Evolutionary conservation across 2,888 invertebrate genomes (phyloP), one percentile per base, ranked within the genome.

Genomic region (Leptura quadrifasciata): DNA sequence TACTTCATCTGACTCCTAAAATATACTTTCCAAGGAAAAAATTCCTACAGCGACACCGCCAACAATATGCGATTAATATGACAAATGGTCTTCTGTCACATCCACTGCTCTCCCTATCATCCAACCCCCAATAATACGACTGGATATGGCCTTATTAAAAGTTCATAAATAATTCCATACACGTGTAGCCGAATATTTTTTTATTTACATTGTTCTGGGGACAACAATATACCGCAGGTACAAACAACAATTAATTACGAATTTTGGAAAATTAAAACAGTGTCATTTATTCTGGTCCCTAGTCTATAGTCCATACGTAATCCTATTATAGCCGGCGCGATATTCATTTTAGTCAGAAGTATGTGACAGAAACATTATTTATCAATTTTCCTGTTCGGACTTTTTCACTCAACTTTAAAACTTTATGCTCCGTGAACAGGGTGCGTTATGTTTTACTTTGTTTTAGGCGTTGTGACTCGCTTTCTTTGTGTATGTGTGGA

Each of bases 301-400:
- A 27, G 52, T 60, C 60, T 47, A 61, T 71, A 71, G 71, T 35
- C 61, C 61, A 31, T 31, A 61, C 71, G 61, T 52, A 71, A 61
- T 61, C 61, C 71, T 47, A 61, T 71, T 71, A 27, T 61, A 61
- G 4, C 27, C 61, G 9, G 52, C 21, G 3, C 27, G 61, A 60
- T 47, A 71, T 71, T 71, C 71, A 71, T 71, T 71, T 71, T 61
- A 71, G 61, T 61, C 71, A 52, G 61, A 61, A 69, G 47, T 61
- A 69, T 71, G 47, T 71, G 71, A 71, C 71, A 71, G 52, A 71
- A 61, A 71, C 71, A 71, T 71, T 61, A 71, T 71, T 71, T 61
- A 71, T 71, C 60, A 61, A 71, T 71, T 71, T 61, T 71, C 71
- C 15, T 58, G 58, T 71, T 71, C 61, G 52, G 17, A n/a, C 39